phyloP scores from a whole-genome alignment of 2,797 vertebrate species.

The Urosaurus nigricauda region DNA sequence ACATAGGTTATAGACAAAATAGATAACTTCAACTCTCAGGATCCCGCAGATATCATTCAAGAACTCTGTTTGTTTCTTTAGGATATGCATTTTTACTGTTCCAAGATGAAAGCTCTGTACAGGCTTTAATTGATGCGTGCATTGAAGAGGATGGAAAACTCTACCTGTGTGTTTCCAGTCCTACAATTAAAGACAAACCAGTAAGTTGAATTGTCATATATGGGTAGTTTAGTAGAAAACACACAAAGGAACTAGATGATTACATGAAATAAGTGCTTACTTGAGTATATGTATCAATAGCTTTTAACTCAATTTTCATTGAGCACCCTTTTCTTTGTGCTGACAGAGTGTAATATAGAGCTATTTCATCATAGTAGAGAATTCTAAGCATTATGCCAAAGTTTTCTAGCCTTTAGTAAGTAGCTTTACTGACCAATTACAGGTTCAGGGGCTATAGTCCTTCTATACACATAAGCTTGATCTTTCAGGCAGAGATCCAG shows the following conservation, averaged over 20 bases:
- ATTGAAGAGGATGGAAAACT: conserved; percentile 99
- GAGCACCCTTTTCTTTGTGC: neutral
- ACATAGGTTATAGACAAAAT: neutral
- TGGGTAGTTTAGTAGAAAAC: conserved; percentile 27
- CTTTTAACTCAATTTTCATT: neutral
- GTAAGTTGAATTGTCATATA: conserved; percentile 81
- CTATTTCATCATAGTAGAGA: neutral
- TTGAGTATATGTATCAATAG: neutral
- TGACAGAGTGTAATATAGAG: neutral
- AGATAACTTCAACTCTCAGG: conserved; percentile 27
- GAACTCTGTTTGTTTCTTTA: conserved; percentile 61
- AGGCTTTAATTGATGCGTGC: conserved; percentile 97
- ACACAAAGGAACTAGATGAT: conserved; percentile 35
- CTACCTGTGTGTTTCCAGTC: conserved; percentile 98
- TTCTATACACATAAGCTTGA: neutral
- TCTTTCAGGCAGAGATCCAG: neutral
- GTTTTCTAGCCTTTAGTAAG: neutral
- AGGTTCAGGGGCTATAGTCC: neutral
- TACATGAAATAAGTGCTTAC: neutral
- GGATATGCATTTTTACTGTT: conserved; percentile 98
- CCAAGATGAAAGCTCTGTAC: conserved; percentile 99
- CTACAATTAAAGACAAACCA: conserved; percentile 99
- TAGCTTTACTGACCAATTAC: neutral
- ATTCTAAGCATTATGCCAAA: neutral
- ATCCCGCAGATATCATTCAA: neutral